These are phyloP conservation scores for Lytechinus variegatus DNA, from an alignment of 35 echinoderm and acorn worm species.

Conservation along the genomic window DNA sequence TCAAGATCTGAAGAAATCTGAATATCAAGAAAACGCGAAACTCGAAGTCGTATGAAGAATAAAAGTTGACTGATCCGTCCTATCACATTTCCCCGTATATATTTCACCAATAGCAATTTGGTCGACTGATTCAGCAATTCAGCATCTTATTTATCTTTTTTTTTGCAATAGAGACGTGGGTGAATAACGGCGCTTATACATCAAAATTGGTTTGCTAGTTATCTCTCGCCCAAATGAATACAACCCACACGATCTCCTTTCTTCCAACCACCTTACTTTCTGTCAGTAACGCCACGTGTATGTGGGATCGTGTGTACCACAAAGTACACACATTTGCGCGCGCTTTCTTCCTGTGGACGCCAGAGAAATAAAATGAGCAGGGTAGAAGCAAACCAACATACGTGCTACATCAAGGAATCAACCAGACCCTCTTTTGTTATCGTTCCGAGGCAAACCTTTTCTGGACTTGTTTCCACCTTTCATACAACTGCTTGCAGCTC, in stretches of 20 bases:
- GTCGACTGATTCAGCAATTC: background rate
- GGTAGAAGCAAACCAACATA: background rate
- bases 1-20: background rate
- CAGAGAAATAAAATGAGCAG: background rate
- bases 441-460: background rate
- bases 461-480: background rate
- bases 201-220: background rate
- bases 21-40: background rate
- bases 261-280: background rate
- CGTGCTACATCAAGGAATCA: background rate
- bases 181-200: background rate
- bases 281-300: background rate
- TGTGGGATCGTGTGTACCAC: background rate
- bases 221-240: background rate
- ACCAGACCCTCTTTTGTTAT: background rate
- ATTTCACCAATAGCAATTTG: background rate
- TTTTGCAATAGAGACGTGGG: background rate
- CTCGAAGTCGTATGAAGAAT: background rate
- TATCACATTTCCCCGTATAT: background rate
- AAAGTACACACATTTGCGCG: conserved; percentile 17
- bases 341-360: background rate
- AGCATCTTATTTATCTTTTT: background rate
- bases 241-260: conserved; percentile 9
- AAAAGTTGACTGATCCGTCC: background rate
- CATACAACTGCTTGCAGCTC: background rate